A percentile compares a stretch with the other conserved stretches of the same genome.
Conservation (phyloP, 2,113 vertebrate species). For the Nannospalax galili region DNA sequence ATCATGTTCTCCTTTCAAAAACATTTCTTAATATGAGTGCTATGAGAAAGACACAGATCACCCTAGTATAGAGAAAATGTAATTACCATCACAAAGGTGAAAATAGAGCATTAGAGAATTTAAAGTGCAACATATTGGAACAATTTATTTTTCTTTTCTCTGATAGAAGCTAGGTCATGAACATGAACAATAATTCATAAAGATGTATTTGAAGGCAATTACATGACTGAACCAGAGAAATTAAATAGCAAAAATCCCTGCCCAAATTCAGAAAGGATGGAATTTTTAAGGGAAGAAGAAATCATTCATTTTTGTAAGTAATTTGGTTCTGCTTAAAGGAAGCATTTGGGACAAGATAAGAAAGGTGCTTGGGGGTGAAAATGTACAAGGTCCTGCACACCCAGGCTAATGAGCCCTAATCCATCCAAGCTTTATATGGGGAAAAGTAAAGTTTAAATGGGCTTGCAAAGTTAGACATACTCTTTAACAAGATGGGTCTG, state of each 20-base stretch:
- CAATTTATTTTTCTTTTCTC: neutral
- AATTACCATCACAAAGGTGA: neutral
- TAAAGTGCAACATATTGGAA: neutral
- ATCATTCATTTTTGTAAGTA: neutral
- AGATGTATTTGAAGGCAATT: neutral
- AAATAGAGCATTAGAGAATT: neutral
- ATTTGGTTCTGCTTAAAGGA: neutral
- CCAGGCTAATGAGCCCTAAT: neutral
- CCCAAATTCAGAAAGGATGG: neutral
- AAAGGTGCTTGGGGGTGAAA: neutral
- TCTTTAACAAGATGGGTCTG: neutral
- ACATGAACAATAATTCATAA: neutral
- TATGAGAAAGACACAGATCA: neutral
- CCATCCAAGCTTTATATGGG: neutral
- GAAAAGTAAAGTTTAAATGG: neutral
- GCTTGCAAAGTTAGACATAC: neutral
- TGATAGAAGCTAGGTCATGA: neutral
- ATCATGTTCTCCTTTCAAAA: neutral
- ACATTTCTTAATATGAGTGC: neutral
- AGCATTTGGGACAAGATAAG: neutral
- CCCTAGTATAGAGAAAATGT: neutral
- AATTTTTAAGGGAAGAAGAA: neutral
- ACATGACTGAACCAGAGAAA: neutral
- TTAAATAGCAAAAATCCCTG: neutral
- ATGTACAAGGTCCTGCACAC: neutral